Conservation (phyloP, 2,797 vertebrate genomes). For the Etheostoma perlongum region DNA sequence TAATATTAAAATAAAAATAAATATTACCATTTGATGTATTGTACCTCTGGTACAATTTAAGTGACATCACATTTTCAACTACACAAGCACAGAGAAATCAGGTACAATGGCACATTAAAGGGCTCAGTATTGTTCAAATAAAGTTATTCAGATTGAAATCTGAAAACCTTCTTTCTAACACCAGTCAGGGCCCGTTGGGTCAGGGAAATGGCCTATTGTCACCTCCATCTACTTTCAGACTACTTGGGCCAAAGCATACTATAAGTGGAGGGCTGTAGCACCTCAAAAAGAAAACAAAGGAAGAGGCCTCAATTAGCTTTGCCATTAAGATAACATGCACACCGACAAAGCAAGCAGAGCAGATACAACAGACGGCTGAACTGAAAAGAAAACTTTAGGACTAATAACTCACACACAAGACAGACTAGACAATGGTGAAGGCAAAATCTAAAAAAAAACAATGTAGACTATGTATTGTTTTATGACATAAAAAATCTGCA, state of each 20-base stretch:
- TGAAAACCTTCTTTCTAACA: neutral
- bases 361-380: neutral
- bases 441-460: too few species aligned
- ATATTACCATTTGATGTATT: neutral
- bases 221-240: neutral
- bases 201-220: neutral
- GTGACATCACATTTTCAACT: neutral
- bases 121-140: neutral
- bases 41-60: neutral
- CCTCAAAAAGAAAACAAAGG: neutral
- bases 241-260: too few species aligned
- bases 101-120: neutral
- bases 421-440: neutral
- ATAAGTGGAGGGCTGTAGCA: too few species aligned
- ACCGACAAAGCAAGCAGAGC: neutral
- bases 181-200: neutral
- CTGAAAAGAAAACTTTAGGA: neutral
- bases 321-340: too few species aligned
- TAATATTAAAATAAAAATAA: neutral
- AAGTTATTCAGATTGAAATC: neutral
- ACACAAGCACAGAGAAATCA: neutral
- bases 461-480: too few species aligned
- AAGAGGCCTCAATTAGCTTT: neutral
- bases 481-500: neutral
- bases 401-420: neutral